phyloP scores from a whole-genome alignment of 2,113 vertebrate species.

The Percina caprodes region DNA sequence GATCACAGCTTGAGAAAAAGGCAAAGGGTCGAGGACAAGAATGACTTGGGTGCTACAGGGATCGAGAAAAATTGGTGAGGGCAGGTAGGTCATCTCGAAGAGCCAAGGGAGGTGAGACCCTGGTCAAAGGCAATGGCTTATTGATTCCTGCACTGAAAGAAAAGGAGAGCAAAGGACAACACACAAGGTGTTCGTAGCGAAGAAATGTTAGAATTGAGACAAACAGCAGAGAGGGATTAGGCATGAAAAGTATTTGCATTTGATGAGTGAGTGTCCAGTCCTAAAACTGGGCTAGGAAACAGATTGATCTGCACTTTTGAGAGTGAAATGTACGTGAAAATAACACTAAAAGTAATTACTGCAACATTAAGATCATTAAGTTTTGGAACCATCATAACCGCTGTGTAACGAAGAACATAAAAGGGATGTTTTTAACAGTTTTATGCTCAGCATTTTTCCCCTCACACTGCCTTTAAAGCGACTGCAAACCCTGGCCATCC shows the following conservation, averaged over 20 bases:
- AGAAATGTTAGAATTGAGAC: neutral
- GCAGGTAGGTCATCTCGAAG: neutral
- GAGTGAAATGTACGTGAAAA: neutral
- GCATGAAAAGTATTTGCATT: neutral
- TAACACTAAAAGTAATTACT: neutral
- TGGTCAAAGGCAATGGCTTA: neutral
- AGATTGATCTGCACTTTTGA: neutral
- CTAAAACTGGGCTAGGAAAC: neutral
- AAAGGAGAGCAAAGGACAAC: neutral
- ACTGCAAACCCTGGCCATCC: neutral
- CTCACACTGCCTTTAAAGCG: neutral
- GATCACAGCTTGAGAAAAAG: neutral
- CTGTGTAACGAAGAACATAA: neutral
- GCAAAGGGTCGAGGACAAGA: neutral
- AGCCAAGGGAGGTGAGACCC: neutral
- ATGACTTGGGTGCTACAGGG: neutral
- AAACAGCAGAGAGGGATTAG: neutral
- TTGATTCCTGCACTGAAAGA: constrained; percentile 4
- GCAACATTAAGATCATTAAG: constrained; percentile 5
- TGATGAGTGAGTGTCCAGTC: neutral
- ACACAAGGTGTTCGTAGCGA: neutral
- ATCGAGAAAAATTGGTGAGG: neutral
- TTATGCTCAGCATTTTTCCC: constrained; percentile 13
- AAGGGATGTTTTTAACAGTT: constrained; percentile 8
- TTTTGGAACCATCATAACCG: neutral